Evolutionary conservation across 2,888 invertebrate genomes (phyloP).

Genomic region (Unio pictorum): DNA sequence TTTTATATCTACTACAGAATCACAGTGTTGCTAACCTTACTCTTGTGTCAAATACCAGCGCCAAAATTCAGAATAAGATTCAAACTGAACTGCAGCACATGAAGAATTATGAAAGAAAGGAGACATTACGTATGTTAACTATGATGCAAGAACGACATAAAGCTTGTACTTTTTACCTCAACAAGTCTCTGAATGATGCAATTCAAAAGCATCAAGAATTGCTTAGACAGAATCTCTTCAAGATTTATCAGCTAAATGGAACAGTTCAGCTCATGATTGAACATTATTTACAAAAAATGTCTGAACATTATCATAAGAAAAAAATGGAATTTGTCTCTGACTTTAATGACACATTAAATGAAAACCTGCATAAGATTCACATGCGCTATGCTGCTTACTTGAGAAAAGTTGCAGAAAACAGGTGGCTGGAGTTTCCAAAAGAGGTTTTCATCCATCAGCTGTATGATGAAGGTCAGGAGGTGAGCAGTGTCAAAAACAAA

Average conservation of each 20-base stretch:
- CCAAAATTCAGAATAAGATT: constrained; percentile 49
- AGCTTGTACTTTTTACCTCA: constrained; percentile 56
- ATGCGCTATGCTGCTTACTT: constrained; percentile 55
- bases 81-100: constrained; percentile 43
- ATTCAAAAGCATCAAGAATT: constrained; percentile 27
- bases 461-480: constrained; percentile 24
- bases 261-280: constrained; percentile 32
- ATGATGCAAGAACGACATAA: constrained; percentile 48
- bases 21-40: constrained; percentile 43
- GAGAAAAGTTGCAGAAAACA: constrained; percentile 51
- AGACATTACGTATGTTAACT: constrained; percentile 39
- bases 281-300: constrained; percentile 33
- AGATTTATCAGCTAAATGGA: constrained; percentile 43
- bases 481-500: constrained; percentile 29
- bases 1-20: constrained; percentile 55
- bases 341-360: constrained; percentile 50
- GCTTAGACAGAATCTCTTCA: constrained; percentile 28
- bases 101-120: constrained; percentile 45
- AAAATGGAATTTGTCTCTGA: constrained; percentile 49
- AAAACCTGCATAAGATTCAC: constrained; percentile 44
- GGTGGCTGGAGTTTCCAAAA: constrained; percentile 63
- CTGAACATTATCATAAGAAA: constrained; percentile 35
- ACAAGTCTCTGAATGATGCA: constrained; percentile 27
- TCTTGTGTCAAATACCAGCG: constrained; percentile 47
- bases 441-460: constrained; percentile 54